phyloP scores from a whole-genome alignment of 2,113 vertebrate species.

The Dissostichus mawsoni region DNA sequence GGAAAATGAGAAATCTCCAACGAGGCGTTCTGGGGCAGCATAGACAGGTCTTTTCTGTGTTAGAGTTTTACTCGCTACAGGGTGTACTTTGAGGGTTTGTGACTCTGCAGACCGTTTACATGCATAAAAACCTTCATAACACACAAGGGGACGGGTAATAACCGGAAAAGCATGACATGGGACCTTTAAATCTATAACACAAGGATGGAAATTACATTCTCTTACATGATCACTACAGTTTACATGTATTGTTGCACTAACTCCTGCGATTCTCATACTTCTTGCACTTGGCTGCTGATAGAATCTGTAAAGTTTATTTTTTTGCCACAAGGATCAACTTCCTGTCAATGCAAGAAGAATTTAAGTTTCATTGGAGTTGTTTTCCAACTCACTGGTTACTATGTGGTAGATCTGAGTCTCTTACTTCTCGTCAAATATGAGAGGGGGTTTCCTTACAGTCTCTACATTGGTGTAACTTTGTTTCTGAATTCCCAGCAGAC shows the following conservation, averaged over 20 bases:
- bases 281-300: no score
- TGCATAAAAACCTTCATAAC: no score
- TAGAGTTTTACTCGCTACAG: no score
- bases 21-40: no score
- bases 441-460: background rate
- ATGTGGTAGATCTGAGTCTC: background rate
- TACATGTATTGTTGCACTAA: background rate
- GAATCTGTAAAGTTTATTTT: no score
- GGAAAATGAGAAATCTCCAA: no score
- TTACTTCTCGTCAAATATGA: background rate
- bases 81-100: no score
- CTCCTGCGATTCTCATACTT: background rate
- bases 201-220: background rate
- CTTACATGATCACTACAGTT: no score
- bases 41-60: no score
- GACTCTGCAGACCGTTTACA: no score
- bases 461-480: slow-evolving; percentile 19
- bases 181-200: background rate
- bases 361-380: background rate
- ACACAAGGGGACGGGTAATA: no score
- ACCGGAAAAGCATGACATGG: no score
- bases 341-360: background rate
- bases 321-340: background rate
- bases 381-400: background rate
- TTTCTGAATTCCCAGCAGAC: slow-evolving; percentile 16